Conservation (phyloP, 2,113 vertebrate genomes). For the Nothobranchius kuhntae region DNA sequence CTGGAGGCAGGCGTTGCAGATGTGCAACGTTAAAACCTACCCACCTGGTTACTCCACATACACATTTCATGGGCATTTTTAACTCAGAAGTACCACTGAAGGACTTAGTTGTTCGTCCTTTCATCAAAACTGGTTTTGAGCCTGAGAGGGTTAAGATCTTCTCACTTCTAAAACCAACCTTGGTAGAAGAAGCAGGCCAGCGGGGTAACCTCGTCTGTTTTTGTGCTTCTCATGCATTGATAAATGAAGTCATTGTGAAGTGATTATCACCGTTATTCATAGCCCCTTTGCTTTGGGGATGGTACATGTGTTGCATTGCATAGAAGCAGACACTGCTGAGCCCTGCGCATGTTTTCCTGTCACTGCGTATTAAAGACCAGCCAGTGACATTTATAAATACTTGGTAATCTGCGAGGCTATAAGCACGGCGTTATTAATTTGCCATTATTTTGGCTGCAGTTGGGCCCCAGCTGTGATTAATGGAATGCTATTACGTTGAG, state of each 20-base stretch:
- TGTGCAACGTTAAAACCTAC: too few relatives aligned
- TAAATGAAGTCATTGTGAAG: constrained; percentile 79
- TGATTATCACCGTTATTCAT: constrained; percentile 82
- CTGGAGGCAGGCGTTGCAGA: too few relatives aligned
- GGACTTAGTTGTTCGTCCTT: too few relatives aligned
- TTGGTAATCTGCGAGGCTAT: constrained; percentile 69
- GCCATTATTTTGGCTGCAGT: constrained; percentile 74
- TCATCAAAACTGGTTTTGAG: too few relatives aligned
- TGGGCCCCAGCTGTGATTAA: constrained; percentile 69
- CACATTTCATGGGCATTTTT: too few relatives aligned
- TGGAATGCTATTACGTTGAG: constrained; percentile 72
- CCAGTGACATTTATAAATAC: constrained; percentile 78
- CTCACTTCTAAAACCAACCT: constrained; percentile 52
- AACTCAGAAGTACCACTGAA: too few relatives aligned
- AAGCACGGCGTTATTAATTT: constrained; percentile 76
- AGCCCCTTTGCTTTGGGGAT: constrained; percentile 68
- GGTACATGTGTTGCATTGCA: constrained; percentile 77
- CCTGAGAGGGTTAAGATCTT: constrained; percentile 4
- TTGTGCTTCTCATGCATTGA: constrained; percentile 64
- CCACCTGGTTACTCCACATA: too few relatives aligned
- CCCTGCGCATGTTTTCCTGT: constrained; percentile 67
- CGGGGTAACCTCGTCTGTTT: constrained; percentile 58
- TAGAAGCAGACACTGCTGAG: constrained; percentile 69
- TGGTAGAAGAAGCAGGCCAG: constrained; percentile 38
- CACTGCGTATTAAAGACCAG: constrained; percentile 69